These are phyloP conservation scores for Anseranas semipalmata DNA, from an alignment of 2,113 vertebrate species.

Conservation along the genomic window DNA sequence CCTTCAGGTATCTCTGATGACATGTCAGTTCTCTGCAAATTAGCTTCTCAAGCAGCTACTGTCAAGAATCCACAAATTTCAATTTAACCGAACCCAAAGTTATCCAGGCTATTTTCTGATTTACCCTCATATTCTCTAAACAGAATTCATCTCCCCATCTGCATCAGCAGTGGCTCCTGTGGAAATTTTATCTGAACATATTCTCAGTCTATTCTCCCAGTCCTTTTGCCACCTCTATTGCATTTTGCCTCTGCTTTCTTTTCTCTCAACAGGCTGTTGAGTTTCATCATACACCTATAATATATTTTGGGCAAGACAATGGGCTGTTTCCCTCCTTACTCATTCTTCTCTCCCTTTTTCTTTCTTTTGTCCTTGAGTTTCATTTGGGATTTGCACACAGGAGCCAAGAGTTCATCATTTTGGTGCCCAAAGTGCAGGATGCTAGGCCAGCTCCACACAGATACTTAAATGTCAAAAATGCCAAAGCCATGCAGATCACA, in stretches of 20 bases:
- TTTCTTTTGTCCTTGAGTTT: constrained; percentile 5
- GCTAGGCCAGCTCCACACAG: neutral
- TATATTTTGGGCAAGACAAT: neutral
- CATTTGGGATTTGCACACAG: neutral
- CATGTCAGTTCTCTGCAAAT: neutral
- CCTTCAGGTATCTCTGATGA: neutral
- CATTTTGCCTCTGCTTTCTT: neutral
- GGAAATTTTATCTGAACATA: neutral
- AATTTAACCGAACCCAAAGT: neutral
- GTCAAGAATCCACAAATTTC: neutral
- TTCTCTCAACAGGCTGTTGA: neutral
- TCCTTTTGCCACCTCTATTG: neutral
- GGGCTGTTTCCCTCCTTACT: neutral
- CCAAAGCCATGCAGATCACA: neutral
- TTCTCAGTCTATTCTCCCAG: neutral
- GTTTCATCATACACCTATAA: neutral
- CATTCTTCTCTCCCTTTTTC: neutral
- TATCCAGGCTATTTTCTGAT: neutral
- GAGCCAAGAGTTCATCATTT: neutral
- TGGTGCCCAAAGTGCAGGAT: neutral
- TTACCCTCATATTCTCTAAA: neutral
- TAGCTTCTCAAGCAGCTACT: neutral
- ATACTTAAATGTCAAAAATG: neutral
- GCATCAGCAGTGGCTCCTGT: neutral
- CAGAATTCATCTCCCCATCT: neutral